A percentile compares a stretch with the other conserved stretches of the same genome.
These are phyloP conservation scores for Notolabrus celidotus DNA, from an alignment of 2,797 vertebrate species.

Conservation along the genomic window DNA sequence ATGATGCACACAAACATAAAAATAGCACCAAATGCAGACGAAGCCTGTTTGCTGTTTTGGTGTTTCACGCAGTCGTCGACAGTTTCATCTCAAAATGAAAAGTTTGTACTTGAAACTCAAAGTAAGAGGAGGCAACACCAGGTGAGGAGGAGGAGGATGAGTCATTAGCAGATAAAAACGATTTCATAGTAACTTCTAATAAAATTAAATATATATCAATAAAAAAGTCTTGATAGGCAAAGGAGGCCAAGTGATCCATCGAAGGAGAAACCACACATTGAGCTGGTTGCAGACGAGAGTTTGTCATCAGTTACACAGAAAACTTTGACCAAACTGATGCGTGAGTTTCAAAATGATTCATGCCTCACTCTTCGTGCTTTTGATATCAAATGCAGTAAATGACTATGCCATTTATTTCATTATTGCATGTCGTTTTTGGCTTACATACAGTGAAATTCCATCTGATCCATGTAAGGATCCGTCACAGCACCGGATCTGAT, in stretches of 20 bases:
- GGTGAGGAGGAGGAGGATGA: slow-evolving; percentile 1
- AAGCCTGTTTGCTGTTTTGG: not conserved
- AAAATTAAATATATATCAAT: too few relatives aligned
- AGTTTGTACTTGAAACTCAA: not conserved
- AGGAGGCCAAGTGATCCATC: not conserved
- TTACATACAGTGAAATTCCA: too few relatives aligned
- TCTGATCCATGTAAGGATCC: too few relatives aligned
- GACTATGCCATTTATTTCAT: too few relatives aligned
- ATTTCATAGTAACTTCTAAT: not conserved
- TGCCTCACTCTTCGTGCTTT: too few relatives aligned
- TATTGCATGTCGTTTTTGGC: too few relatives aligned
- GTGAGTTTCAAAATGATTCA: too few relatives aligned
- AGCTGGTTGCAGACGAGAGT: not conserved
- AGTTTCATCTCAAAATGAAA: not conserved
- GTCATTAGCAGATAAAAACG: not conserved
- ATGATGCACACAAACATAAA: not conserved
- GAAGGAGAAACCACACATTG: not conserved
- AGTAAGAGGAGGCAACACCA: slow-evolving; percentile 3
- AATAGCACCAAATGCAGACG: not conserved
- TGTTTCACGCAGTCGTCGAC: not conserved
- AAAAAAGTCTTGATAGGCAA: not conserved
- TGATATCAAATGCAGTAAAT: too few relatives aligned
- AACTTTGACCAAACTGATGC: too few relatives aligned
- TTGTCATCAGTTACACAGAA: too few relatives aligned
- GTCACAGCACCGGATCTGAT: too few relatives aligned